These are phyloP conservation scores for Drosophila colorata DNA, from an alignment of 2,888 invertebrate genomes.

Conservation along the genomic window DNA sequence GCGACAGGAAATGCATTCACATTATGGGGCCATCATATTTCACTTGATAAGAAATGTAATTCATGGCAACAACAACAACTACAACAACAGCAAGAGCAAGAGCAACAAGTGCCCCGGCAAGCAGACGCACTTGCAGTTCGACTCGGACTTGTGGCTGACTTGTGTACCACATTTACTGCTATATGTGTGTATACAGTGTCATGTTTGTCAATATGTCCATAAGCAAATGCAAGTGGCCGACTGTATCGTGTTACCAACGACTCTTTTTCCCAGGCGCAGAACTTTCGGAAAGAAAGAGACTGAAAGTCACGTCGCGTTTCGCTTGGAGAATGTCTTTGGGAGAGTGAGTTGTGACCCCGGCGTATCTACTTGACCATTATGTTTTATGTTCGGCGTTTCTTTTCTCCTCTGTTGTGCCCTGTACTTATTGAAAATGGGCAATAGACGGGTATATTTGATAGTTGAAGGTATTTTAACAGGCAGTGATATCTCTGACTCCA, in stretches of 20 bases:
- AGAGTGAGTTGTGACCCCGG: constrained; percentile 54
- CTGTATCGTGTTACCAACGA: constrained; percentile 62
- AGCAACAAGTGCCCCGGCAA: constrained; percentile 58
- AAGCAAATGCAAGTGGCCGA: constrained; percentile 43
- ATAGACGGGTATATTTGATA: too few species aligned
- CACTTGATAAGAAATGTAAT: constrained; percentile 56
- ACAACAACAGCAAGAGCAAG: too few species aligned
- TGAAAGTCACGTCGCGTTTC: constrained; percentile 45
- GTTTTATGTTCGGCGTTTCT: constrained; percentile 61
- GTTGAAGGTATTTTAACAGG: too few species aligned
- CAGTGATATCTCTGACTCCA: too few species aligned
- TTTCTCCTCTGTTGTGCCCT: constrained; percentile 3
- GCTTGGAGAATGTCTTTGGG: constrained; percentile 27
- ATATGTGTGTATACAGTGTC: constrained; percentile 58
- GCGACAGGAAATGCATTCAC: constrained; percentile 65
- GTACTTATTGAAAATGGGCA: not conserved
- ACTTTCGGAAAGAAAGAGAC: constrained; percentile 65
- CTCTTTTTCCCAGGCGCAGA: constrained; percentile 59
- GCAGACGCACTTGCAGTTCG: constrained; percentile 29
- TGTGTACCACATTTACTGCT: constrained; percentile 22
- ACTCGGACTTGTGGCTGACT: constrained; percentile 28
- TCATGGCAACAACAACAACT: constrained; percentile 43
- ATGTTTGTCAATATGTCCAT: constrained; percentile 71
- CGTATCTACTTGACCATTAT: constrained; percentile 53
- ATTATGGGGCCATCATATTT: constrained; percentile 48